Percentiles rank a stretch among this genome's conserved stretches.
These are phyloP conservation scores for Rhizoglyphus robini DNA, from an alignment of 1,140 invertebrate species.

Conservation along the genomic window DNA sequence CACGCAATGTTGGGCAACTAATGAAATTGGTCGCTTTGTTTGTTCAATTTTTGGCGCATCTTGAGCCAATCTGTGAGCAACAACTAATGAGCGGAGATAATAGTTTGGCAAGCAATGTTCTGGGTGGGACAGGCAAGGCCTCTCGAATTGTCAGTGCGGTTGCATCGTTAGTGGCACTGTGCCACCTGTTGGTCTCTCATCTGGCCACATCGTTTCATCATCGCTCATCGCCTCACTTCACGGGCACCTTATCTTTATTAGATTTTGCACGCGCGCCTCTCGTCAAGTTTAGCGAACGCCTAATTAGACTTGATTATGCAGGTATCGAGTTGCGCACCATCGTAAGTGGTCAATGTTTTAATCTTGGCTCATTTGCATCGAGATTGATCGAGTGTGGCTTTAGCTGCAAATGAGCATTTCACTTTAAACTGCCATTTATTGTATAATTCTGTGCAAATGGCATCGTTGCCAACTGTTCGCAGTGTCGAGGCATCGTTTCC, in stretches of 20 bases:
- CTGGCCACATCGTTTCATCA: not conserved
- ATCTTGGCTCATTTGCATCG: conserved; percentile 10
- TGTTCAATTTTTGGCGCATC: no score
- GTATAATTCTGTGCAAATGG: no score
- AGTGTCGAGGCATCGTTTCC: no score
- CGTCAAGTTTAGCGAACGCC: not conserved
- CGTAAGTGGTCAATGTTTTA: not conserved
- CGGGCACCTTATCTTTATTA: conserved; percentile 1
- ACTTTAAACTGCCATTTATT: not conserved
- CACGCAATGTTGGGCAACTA: no score
- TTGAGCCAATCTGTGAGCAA: no score
- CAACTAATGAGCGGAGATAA: no score
- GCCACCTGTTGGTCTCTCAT: not conserved
- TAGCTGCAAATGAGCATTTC: not conserved
- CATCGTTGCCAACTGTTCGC: no score
- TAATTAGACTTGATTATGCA: not conserved
- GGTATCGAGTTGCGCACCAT: not conserved
- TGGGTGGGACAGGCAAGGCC: not conserved
- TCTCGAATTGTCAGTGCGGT: not conserved
- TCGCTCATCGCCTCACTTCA: no score
- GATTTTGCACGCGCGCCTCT: not conserved
- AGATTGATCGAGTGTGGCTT: not conserved
- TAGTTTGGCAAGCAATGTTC: not conserved
- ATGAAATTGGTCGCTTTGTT: no score
- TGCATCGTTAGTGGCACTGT: not conserved